These are phyloP conservation scores for Eupsilia transversa DNA, from an alignment of 2,888 invertebrate species.

Conservation along the genomic window DNA sequence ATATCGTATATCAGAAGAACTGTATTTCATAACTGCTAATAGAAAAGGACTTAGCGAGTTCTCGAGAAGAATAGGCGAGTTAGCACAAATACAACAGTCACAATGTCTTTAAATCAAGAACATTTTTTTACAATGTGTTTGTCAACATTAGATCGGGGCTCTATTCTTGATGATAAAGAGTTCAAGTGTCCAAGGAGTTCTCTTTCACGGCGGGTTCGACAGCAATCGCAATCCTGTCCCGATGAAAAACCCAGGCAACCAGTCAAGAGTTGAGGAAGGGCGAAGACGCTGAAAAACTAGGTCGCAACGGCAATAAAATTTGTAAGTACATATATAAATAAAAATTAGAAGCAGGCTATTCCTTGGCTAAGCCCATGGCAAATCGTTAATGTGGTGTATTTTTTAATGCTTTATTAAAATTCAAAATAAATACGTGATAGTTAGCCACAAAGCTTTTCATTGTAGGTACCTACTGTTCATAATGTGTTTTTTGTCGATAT, in stretches of 20 bases:
- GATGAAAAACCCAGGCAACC: background rate
- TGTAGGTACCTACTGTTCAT: background rate
- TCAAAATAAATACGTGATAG: constrained; percentile 49
- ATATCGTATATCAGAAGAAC: constrained; percentile 76
- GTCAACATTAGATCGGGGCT: constrained; percentile 76
- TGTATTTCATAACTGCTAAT: constrained; percentile 79
- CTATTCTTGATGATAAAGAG: constrained; percentile 67
- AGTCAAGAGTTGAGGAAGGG: constrained; percentile 18
- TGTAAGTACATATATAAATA: background rate
- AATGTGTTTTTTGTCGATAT: background rate
- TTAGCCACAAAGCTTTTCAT: constrained; percentile 37
- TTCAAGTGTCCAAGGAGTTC: constrained; percentile 80
- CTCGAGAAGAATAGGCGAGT: constrained; percentile 83
- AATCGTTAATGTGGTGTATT: constrained; percentile 23
- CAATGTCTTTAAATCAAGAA: constrained; percentile 59
- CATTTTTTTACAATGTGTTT: constrained; percentile 69
- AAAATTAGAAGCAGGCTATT: constrained; percentile 12
- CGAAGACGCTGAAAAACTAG: constrained; percentile 13
- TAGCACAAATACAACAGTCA: constrained; percentile 70
- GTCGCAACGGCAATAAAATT: constrained; percentile 19
- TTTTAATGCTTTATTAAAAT: constrained; percentile 33
- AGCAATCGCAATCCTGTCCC: constrained; percentile 46
- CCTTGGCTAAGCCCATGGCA: constrained; percentile 21
- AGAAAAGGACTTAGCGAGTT: constrained; percentile 81
- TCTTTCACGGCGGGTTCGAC: constrained; percentile 69